Evolutionary conservation across 2,888 invertebrate genomes (phyloP), one percentile per base, ranked within the genome.

Genomic region (Sphinx pinastri): DNA sequence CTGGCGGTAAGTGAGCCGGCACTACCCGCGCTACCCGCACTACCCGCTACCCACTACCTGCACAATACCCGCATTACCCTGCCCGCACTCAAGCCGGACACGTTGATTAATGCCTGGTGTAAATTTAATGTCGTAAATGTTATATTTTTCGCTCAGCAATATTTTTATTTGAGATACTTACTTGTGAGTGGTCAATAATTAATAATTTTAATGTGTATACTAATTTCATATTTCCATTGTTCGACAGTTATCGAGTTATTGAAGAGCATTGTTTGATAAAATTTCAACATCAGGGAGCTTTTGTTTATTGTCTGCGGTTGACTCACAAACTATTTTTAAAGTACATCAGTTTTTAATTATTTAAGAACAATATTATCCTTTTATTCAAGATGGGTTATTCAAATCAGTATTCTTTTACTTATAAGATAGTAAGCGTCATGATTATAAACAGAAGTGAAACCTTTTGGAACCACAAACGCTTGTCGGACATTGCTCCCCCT

Each of bases 1-100:
- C 80, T 69, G 71, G 71, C 75, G 81, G 76, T 81, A 82, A 85
- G 82, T 82, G 84, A 80, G 77, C 6, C 38, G 38, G 6, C 7
- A 38, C 38, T 38, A 38, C 38, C 16, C 12, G 6, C 25, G 25
- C 25, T 25, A 25, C 25, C n/a, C n/a, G n/a, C n/a, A 2, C 12
- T 57, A 57, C 57, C 57, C 57, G 57, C 6, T 60, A 60, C 60
- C 45, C 45, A 12, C 3, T 60, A 60, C 60, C 60, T 25, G 57
- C n/a, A 16, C 63, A 11, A 19, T 31, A 57, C 57, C 25, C 25
- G 25, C 57, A 57, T 13, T 57, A 25, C 13, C 31, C 31, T 7
- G 12, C 76, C 76, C 79, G 77, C 77, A 76, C 77, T 81, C 73
- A 71, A 73, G 74, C 71, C 74, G 72, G 82, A 81, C 83, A 78